Conservation (phyloP, 2,797 vertebrate genomes). For the Aphelocoma californica region DNA sequence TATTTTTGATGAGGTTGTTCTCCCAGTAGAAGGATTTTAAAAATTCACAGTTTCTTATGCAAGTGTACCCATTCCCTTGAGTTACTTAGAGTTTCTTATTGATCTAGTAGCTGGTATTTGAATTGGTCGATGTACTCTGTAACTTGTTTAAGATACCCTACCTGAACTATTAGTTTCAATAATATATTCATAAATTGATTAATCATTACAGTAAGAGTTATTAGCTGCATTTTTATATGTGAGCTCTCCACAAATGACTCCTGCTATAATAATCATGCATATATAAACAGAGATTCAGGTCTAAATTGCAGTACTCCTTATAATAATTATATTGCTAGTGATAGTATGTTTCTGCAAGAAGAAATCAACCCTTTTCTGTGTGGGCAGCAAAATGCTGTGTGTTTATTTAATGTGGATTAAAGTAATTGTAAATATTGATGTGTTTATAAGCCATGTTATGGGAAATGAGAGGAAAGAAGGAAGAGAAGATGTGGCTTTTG, state of each 20-base stretch:
- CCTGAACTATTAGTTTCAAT: constrained; percentile 95
- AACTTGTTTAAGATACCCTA: constrained; percentile 91
- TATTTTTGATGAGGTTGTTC: constrained; percentile 35
- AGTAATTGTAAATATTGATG: constrained; percentile 18
- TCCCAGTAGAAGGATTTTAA: constrained; percentile 43
- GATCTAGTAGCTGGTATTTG: constrained; percentile 89
- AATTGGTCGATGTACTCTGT: constrained; percentile 91
- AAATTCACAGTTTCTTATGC: constrained; percentile 72
- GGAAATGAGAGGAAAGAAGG: not conserved
- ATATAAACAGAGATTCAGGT: constrained; percentile 70
- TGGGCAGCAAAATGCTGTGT: not conserved
- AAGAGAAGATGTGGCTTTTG: not conserved
- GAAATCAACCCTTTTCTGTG: constrained; percentile 31
- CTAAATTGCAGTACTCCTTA: constrained; percentile 51
- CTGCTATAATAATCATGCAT: constrained; percentile 70
- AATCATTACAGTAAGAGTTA: constrained; percentile 95
- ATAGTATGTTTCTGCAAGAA: constrained; percentile 16
- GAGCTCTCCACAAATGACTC: constrained; percentile 71
- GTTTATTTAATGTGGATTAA: constrained; percentile 12
- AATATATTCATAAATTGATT: constrained; percentile 99
- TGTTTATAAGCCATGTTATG: not conserved
- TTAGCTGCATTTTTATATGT: constrained; percentile 91
- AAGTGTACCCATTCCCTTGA: constrained; percentile 80
- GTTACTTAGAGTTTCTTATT: constrained; percentile 90
- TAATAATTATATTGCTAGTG: constrained; percentile 36